These are phyloP conservation scores for Oreochromis tanganicae DNA, from an alignment of 2,113 vertebrate species.

Conservation along the genomic window DNA sequence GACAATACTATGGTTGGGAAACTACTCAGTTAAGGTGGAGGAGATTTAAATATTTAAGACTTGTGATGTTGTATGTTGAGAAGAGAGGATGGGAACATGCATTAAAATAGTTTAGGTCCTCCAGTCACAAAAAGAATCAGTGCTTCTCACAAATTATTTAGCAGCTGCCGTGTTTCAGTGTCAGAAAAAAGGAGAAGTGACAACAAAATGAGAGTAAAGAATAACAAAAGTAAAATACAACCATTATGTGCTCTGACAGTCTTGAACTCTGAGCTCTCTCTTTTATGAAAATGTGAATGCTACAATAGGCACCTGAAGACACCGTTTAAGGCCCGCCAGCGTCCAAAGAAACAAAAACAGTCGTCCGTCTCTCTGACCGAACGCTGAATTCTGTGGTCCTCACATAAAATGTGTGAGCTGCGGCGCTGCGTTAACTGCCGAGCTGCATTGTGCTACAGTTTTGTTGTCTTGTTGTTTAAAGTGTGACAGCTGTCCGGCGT, in stretches of 20 bases:
- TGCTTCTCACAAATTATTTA: background rate
- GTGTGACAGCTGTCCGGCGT: slow-evolving; percentile 62
- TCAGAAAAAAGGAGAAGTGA: background rate
- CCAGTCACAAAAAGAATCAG: background rate
- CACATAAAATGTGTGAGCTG: background rate
- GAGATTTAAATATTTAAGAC: background rate
- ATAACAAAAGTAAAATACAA: background rate
- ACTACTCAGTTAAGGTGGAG: background rate
- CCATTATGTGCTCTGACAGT: background rate
- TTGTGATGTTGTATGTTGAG: background rate
- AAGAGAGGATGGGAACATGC: background rate
- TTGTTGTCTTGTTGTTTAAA: slow-evolving; percentile 53
- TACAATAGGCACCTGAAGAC: background rate
- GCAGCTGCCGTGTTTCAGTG: background rate
- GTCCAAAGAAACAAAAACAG: background rate
- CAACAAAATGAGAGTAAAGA: background rate
- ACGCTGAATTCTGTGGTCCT: background rate
- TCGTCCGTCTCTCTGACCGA: background rate
- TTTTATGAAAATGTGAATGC: background rate
- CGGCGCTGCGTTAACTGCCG: background rate
- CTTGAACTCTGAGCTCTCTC: background rate
- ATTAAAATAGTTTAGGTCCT: background rate
- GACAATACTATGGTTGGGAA: background rate
- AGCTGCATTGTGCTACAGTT: slow-evolving; percentile 4
- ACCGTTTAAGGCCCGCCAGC: background rate